Base-by-base conservation (phyloP, 2,113 vertebrate genomes). In the Emydocephalus ijimae region DNA sequence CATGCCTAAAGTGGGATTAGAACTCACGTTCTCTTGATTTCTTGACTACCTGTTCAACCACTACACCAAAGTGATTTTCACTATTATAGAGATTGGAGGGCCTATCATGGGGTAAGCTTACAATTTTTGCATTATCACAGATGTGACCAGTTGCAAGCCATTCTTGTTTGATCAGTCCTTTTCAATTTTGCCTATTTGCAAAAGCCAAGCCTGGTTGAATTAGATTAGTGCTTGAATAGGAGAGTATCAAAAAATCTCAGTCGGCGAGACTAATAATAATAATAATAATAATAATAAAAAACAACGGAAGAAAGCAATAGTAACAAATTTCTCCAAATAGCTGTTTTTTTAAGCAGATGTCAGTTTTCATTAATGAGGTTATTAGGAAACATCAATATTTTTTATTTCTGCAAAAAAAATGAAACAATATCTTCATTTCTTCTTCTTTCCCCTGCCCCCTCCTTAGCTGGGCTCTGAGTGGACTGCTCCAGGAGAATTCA, bases 401-500 rank as follows among this genome's bases (percentile, higher is more conserved):
- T 34, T 74, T 90, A 81, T 81, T 81, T 34, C n/a, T 81, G 69
- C 69, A 89, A 45, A 81, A n/a, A 4, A 48, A 4, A 43, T 81
- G 12, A 81, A 34, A 55, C 5, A 54, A 52, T 69, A 69, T 24
- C 43, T 9, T 61, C 45, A 92, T 86, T 89, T 74, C 3, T 0
- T 0, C 3, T 1, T 59, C 89, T 24, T 57, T 69, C 57, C 0
- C 92, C 0, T 52, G 50, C 10, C 92, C 9, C 45, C 95, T 92
- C 95, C 97, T 94, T 97, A 99, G 99, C 97, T 99, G 92, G 99
- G 99, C 39, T 98, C 98, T 0, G 99, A 99, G 95, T 99, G 99
- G 99, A 99, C 99, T 0, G 99, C 99, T 0, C 99, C 99, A 0
- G 99, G 99, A 91, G 99, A 99, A 94, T 99, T 99, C 97, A 99